Evolutionary conservation across 1,140 invertebrate genomes (phyloP).

Genomic region (Cephus cinctus): DNA sequence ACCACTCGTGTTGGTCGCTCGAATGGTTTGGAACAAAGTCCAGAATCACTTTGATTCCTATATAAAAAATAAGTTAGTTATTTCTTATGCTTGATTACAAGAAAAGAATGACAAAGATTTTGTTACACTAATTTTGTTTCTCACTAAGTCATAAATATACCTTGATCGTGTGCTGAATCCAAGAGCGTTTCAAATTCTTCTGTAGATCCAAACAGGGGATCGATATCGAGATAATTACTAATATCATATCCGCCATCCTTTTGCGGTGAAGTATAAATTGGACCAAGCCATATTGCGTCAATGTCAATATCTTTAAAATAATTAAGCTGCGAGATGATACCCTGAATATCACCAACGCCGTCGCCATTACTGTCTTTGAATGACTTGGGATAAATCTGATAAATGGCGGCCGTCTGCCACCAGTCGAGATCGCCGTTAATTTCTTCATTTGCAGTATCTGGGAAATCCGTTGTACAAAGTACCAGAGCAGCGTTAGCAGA

Average conservation of each 20-base stretch:
- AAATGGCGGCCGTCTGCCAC: slow-evolving; percentile 65
- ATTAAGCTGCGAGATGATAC: slow-evolving; percentile 17
- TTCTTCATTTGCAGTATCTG: neutral
- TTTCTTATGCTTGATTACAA: slow-evolving; percentile 36
- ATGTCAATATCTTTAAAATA: slow-evolving; percentile 33
- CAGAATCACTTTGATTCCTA: slow-evolving; percentile 60
- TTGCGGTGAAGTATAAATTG: slow-evolving; percentile 51
- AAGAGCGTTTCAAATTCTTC: slow-evolving; percentile 52
- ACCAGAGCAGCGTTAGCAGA: slow-evolving; percentile 1
- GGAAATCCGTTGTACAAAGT: neutral
- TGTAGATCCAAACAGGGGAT: slow-evolving; percentile 53
- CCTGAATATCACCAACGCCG: slow-evolving; percentile 67
- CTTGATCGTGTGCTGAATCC: slow-evolving; percentile 6
- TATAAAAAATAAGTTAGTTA: slow-evolving; percentile 56
- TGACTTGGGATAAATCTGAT: slow-evolving; percentile 68
- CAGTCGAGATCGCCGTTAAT: slow-evolving; percentile 48
- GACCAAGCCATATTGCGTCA: slow-evolving; percentile 52
- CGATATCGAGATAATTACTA: slow-evolving; percentile 49
- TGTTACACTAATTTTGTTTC: too few relatives aligned
- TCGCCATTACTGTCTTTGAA: slow-evolving; percentile 69
- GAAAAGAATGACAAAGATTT: slow-evolving; percentile 57
- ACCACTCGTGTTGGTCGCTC: slow-evolving; percentile 73
- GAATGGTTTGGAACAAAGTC: slow-evolving; percentile 73
- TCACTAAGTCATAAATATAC: too few relatives aligned
- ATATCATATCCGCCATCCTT: slow-evolving; percentile 52